These are phyloP conservation scores for Conopomorpha cramerella DNA, from an alignment of 1,140 invertebrate species.

Conservation along the genomic window DNA sequence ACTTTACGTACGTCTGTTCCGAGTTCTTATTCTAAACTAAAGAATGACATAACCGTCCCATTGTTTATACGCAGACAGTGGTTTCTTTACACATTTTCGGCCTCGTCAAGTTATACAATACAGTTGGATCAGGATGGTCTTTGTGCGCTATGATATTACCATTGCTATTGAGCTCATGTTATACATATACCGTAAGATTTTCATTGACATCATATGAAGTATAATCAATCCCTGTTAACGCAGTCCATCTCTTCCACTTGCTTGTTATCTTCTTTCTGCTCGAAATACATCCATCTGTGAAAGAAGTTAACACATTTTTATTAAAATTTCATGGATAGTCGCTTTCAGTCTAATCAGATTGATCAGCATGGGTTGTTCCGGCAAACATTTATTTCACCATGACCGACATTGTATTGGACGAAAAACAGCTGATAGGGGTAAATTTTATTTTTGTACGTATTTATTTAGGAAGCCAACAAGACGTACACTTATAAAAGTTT, in stretches of 20 bases:
- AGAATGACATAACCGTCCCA: no score
- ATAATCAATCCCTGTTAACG: background rate
- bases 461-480: no score
- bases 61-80: conserved; percentile 3
- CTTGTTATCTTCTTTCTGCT: conserved; percentile 33
- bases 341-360: no score
- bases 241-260: conserved; percentile 25
- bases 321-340: no score
- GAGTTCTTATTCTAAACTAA: no score
- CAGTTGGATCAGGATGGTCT: background rate
- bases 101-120: conserved; percentile 10
- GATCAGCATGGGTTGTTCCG: no score
- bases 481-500: no score
- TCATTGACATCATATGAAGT: background rate
- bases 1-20: no score
- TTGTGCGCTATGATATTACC: no score
- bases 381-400: background rate
- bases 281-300: conserved; percentile 47
- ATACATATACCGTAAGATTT: background rate
- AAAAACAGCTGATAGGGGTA: background rate
- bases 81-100: conserved; percentile 16
- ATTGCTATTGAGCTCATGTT: background rate
- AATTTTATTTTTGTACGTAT: no score
- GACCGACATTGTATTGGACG: background rate
- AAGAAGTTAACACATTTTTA: background rate